Percentiles rank a stretch among this genome's conserved stretches.
Conservation (phyloP, 92 coral and sea anemone species). For the Virgularia gustaviana region DNA sequence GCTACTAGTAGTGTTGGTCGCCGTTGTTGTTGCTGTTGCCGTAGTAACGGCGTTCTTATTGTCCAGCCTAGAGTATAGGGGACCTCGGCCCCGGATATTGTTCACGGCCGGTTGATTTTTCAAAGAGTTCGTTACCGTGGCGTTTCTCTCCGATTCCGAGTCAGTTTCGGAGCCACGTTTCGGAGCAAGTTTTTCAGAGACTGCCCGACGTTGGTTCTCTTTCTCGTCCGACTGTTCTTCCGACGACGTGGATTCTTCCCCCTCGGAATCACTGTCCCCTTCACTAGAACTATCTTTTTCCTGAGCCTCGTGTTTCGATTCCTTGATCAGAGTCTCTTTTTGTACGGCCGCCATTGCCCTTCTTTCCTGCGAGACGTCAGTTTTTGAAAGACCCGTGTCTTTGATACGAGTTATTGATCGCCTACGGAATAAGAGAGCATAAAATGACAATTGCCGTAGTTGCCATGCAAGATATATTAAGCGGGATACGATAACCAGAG, state of each 20-base stretch:
- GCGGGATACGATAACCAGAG: too few species aligned
- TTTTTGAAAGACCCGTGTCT: conserved; percentile 81
- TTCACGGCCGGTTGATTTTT: conserved; percentile 48
- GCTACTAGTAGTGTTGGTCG: too few species aligned
- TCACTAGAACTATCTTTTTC: conserved; percentile 58
- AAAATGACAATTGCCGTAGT: too few species aligned
- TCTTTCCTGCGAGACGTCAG: conserved; percentile 85
- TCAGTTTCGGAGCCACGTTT: conserved; percentile 72
- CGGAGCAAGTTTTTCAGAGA: conserved; percentile 60
- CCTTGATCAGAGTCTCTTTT: conserved; percentile 18
- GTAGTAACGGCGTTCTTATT: conserved; percentile 45
- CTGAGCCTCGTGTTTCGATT: conserved; percentile 48
- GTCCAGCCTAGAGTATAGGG: conserved; percentile 61
- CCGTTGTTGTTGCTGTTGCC: conserved; percentile 49
- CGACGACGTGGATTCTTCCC: conserved; percentile 49
- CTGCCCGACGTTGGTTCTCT: conserved; percentile 68
- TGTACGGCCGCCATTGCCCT: conserved; percentile 48
- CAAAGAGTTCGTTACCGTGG: conserved; percentile 51
- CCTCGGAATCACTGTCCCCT: conserved; percentile 66
- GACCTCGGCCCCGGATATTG: conserved; percentile 49
- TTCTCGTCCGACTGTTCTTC: conserved; percentile 77
- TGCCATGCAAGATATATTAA: too few species aligned
- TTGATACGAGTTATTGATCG: conserved; percentile 96
- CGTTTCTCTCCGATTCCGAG: conserved; percentile 59
- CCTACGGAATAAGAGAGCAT: too few species aligned